Evolutionary conservation across 2,888 invertebrate genomes (phyloP), one percentile per base, ranked within the genome.

Genomic region (Eristalis pertinax): DNA sequence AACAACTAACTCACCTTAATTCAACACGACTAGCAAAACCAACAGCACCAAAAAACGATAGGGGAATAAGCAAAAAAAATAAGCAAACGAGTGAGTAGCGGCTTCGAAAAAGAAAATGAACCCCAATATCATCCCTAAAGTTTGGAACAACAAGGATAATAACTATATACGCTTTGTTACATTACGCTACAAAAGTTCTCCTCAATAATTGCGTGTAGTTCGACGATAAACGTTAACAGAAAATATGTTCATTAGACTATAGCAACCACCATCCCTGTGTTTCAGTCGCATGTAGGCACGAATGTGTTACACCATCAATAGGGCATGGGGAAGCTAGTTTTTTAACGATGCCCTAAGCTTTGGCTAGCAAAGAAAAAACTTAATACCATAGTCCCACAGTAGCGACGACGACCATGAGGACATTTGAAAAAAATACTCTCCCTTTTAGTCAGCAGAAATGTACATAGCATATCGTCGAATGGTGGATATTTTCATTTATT

Each of bases 121-220:
- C 56, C 68, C 77, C 78, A 68, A 73, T 38, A 67, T 43, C 11
- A 68, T 35, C 41, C 60, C 26, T 62, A 60, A 43, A 50, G 50
- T 67, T 26, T 62, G 1, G 22, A 38, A 10, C 29, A 64, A 74
- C n/a, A n/a, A 78, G 68, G 85, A 81, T 73, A 85, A 77, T 77
- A 73, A 81, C 85, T 64, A 69, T 64, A 50, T 77, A 60, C 72
- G 24, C 15, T n/a, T n/a, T 13, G 15, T 68, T 41, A 72, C 56
- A 62, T 13, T 64, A 50, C n/a, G n/a, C n/a, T n/a, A n/a, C n/a
- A n/a, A n/a, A n/a, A 24, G 35, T 29, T 15, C 60, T 67, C 67
- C 67, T 67, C 58, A 41, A 15, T 56, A 69, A 73, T 85, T 81
- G 84, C 84, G 84, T 85, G 84, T 63, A 22, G 26, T 15, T 35